Evolutionary conservation across 2,113 vertebrate genomes (phyloP), one percentile per base, ranked within the genome.

Genomic region (Podarcis cretensis): DNA sequence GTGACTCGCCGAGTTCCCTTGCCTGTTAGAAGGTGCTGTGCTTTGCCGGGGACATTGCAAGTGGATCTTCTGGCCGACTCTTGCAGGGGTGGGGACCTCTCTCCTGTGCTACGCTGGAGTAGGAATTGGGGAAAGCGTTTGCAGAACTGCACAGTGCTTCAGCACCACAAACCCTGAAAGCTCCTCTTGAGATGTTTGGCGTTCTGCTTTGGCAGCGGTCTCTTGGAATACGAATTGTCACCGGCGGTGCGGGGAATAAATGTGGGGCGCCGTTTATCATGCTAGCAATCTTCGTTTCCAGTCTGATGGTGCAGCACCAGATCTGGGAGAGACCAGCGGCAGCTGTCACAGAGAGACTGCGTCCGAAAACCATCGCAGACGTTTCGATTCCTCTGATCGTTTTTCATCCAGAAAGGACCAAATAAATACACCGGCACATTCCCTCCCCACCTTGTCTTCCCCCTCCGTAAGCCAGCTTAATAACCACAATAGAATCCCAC

Each of bases 1-100:
- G 95, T 99, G 97, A 98, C 81, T 78, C 2, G 13, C 0, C 9
- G 85, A 43, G 54, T 37, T 0, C 66, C 68, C 30, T 3, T 23
- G 20, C 79, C n/a, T 5, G 2, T 3, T 48, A 0, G 0, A 74
- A 27, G 74, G 71, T 75, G 35, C 66, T 0, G 0, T 35, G 65
- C 16, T 21, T 18, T 6, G 5, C 21, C 0, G 43, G 35, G 23
- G 71, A 54, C 37, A 59, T 2, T 12, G 1, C 5, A 54, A 1
- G 21, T 2, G 20, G 65, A 2, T 16, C 3, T 18, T 20, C n/a
- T 5, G 3, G 54, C 6, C 1, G 66, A 8, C 9, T 54, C 12
- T 79, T 75, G 76, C 85, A 78, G 1, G 79, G 40, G 18, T 65
- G 91, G 74, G 88, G 83, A 14, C 88, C 92, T 76, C 85, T 91